Base-by-base conservation (phyloP, 64 coral and sea anemone genomes). In the Trachythela sp. region DNA sequence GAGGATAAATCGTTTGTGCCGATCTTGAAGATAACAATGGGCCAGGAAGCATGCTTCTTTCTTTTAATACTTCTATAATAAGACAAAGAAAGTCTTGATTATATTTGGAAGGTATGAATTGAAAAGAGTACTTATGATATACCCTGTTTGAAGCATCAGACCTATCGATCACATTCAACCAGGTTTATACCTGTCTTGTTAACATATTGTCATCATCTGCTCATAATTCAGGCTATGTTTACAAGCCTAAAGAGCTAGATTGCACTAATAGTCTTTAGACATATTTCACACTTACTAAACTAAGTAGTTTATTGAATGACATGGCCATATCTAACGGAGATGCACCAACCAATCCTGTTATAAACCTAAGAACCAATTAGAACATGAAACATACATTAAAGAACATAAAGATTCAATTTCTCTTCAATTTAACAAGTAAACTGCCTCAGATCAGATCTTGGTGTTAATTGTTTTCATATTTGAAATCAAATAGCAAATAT, bases 371-470 rank as follows among this genome's bases (percentile, higher is more conserved):
- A 45, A 45, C 11, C 42, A 45, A n/a, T 45, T 6, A 45, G 42
- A 45, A 45, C 4, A 11, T 6, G 4, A 45, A 45, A 11, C 42
- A 45, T 45, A 45, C 42, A 45, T 6, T 6, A 45, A 45, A 45
- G 11, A 6, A 45, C 42, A 45, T 45, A 45, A 6, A 4, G 11
- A 45, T 45, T 45, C 42, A 45, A 45, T 11, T 45, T 45, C n/a
- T n/a, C n/a, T 45, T 11, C 4, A 0, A n/a, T 64, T 26, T 64
- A 64, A 2, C 2, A 59, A 64, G 56, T 6, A 64, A 64, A 64
- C 56, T 64, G 56, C 56, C n/a, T n/a, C n/a, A n/a, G n/a, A n/a
- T 64, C 56, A 64, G 56, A 64, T 64, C 56, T 64, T 64, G 56
- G 56, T 64, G 56, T 10, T 64, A 64, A 6, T 64, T 64, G 0